Conservation (phyloP, 2,797 vertebrate species). For the Hipposideros larvatus region DNA sequence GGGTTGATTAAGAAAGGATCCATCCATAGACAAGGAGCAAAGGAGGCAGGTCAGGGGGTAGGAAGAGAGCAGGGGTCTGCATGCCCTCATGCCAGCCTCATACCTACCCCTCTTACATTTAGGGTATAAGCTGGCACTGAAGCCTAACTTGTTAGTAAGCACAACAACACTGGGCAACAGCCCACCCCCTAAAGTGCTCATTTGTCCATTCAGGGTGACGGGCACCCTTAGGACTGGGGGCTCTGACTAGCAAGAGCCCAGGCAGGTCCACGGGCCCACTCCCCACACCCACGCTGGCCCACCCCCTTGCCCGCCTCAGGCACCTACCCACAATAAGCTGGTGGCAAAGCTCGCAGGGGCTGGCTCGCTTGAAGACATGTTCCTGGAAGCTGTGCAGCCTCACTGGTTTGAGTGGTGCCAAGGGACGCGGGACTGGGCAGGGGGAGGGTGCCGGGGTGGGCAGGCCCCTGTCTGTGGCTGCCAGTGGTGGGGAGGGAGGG, state of each 20-base stretch:
- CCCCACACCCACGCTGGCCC: not conserved
- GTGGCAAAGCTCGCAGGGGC: conserved; percentile 95
- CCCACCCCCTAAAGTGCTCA: not conserved
- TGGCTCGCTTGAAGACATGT: conserved; percentile 94
- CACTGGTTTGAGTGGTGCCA: conserved; percentile 87
- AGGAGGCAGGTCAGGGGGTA: not conserved
- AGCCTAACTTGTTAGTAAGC: not conserved
- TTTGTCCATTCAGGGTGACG: not conserved
- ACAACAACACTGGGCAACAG: not conserved
- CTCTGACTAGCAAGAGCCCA: not conserved
- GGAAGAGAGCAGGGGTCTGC: not conserved
- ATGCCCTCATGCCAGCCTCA: not conserved
- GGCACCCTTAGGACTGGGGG: not conserved
- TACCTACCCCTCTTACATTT: not conserved
- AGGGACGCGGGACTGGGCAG: conserved; percentile 85
- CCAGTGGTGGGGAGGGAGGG: conserved; percentile 88
- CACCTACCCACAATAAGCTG: conserved; percentile 95
- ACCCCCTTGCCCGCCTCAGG: not conserved
- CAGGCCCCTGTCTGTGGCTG: conserved; percentile 77
- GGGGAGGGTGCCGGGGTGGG: conserved; percentile 85
- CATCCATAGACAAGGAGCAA: not conserved
- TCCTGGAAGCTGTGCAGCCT: conserved; percentile 95
- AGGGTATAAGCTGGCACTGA: not conserved
- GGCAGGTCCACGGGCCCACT: not conserved
- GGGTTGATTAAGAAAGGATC: not conserved